Evolutionary conservation across 2,888 invertebrate genomes (phyloP), one percentile per base, ranked within the genome.

Genomic region (Leptothorax acervorum): DNA sequence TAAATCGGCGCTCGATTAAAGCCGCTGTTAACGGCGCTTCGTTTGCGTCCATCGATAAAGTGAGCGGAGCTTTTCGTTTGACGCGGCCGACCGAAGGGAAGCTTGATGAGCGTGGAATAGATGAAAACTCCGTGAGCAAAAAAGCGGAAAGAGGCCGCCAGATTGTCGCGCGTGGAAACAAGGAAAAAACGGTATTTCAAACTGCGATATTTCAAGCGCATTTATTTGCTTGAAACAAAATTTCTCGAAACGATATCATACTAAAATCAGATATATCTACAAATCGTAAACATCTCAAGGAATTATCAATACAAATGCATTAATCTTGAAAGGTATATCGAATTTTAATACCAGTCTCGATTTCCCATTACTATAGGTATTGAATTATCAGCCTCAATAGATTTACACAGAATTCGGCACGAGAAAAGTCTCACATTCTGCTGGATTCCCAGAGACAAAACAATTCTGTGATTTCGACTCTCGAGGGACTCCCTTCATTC

Each of bases 61-160:
- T 60, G 73, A 68, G 74, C 66, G 62, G 18, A 60, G 82, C 84
- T 82, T 82, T 84, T 84, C 81, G 66, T 84, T 81, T 81, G 65
- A 66, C 39, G 83, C 63, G 79, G 35, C 42, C 70, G 62, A 31
- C 48, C 71, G 79, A 81, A 81, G 65, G 71, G 23, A 55, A 70
- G 57, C 55, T 78, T 55, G 68, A 70, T 57, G 71, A 79, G 53
- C 62, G 71, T 48, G 57, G 48, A 71, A 70, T 15, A 60, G 71
- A 79, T 70, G 79, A 70, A 79, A 79, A 79, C 60, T 79, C 53
- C 68, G 15, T 9, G 42, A 8, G 28, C n/a, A 12, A 66, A 55
- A 78, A 55, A 66, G 53, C 31, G 35, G 35, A 60, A 60, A 70
- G 48, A 35, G 55, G 15, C 55, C 9, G 28, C 31, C 78, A 53